Conservation (phyloP, 2,888 invertebrate genomes). For the Torymus tubicola region DNA sequence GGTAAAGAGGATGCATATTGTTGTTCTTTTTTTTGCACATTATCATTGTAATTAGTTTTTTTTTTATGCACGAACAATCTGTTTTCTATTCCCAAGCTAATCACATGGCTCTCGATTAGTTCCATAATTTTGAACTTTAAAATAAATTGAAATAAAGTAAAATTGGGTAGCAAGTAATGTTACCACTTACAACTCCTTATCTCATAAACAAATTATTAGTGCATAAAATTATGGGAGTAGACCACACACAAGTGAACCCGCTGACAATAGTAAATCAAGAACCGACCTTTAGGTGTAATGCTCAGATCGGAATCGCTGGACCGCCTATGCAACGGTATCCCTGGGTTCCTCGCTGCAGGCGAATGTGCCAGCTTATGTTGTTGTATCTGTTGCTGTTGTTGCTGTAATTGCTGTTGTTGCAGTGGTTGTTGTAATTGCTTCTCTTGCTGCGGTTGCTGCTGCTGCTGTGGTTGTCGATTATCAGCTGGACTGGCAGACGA, state of each 20-base stretch:
- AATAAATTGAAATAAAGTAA: no score
- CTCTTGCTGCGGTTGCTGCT: no score
- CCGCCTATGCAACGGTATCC: constrained; percentile 82
- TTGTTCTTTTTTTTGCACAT: constrained; percentile 9
- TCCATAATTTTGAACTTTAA: no score
- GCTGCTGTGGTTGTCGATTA: not conserved
- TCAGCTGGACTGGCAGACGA: constrained; percentile 56
- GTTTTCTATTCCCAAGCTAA: constrained; percentile 7
- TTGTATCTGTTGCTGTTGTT: constrained; percentile 61
- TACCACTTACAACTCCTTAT: no score
- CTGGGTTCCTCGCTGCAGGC: constrained; percentile 77
- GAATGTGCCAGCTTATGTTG: constrained; percentile 77
- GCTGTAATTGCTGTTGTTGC: no score
- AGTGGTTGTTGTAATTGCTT: no score
- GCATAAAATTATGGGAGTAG: constrained; percentile 39
- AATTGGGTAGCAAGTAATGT: no score
- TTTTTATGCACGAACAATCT: constrained; percentile 49
- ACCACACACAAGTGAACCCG: not conserved
- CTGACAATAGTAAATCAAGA: not conserved
- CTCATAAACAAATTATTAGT: constrained; percentile 40
- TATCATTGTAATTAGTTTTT: not conserved
- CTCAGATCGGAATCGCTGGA: constrained; percentile 96
- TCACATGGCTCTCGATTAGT: not conserved
- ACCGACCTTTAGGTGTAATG: constrained; percentile 93
- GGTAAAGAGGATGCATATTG: constrained; percentile 25